These are phyloP conservation scores for Mellilla xanthometata DNA, from an alignment of 2,888 invertebrate genomes.

Conservation along the genomic window DNA sequence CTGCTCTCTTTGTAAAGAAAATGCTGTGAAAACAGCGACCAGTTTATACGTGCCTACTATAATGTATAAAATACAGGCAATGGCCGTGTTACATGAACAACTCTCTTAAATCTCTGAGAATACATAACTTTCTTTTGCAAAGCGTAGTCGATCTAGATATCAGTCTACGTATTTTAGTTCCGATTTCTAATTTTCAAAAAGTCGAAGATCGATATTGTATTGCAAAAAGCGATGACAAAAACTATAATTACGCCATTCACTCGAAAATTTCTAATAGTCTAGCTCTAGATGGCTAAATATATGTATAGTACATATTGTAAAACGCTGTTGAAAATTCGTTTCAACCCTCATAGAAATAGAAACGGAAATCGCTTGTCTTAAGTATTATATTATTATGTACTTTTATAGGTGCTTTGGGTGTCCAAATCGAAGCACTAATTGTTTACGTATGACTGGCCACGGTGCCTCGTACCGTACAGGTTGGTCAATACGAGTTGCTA, in stretches of 20 bases:
- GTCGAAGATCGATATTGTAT: neutral
- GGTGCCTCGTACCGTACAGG: too few relatives aligned
- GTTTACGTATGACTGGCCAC: constrained; percentile 31
- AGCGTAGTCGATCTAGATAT: too few relatives aligned
- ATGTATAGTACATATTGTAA: too few relatives aligned
- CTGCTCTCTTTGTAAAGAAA: constrained; percentile 4
- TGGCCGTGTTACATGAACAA: too few relatives aligned
- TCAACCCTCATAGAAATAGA: too few relatives aligned
- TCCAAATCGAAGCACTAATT: constrained; percentile 28
- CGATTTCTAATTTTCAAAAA: constrained; percentile 1
- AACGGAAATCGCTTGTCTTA: too few relatives aligned
- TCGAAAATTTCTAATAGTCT: too few relatives aligned
- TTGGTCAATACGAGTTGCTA: constrained; percentile 10
- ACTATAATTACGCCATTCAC: neutral
- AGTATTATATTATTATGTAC: neutral
- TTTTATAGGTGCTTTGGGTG: constrained; percentile 15
- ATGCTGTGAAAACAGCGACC: neutral
- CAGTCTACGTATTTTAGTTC: neutral
- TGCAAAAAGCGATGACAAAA: constrained; percentile 5
- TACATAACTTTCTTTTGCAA: too few relatives aligned
- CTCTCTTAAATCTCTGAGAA: too few relatives aligned
- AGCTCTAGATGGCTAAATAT: too few relatives aligned
- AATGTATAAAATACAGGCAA: too few relatives aligned
- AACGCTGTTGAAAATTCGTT: too few relatives aligned
- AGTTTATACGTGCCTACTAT: neutral